Evolutionary conservation across 2,113 vertebrate genomes (phyloP).

Genomic region (Eonycteris spelaea): DNA sequence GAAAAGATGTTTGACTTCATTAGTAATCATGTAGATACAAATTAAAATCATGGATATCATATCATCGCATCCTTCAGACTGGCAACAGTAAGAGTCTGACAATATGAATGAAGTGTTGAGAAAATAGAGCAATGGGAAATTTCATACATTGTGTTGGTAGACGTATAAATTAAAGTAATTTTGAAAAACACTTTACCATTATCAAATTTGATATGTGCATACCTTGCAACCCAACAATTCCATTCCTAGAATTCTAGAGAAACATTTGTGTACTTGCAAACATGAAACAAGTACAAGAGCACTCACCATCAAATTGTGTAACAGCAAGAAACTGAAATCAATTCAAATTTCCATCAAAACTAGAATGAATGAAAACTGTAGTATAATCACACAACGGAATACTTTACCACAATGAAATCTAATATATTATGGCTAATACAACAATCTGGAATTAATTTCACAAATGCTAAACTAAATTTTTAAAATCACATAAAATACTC

Average conservation of each 20-base stretch:
- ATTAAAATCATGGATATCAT: neutral
- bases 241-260: neutral
- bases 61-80: neutral
- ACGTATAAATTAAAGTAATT: conserved; percentile 36
- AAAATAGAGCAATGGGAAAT: neutral
- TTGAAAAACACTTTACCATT: neutral
- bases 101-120: neutral
- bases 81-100: neutral
- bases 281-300: neutral
- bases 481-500: conserved; percentile 29
- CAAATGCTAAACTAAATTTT: conserved; percentile 25
- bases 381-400: neutral
- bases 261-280: neutral
- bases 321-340: conserved; percentile 23
- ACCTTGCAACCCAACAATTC: neutral
- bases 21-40: neutral
- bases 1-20: neutral
- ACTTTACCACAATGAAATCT: neutral
- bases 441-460: neutral
- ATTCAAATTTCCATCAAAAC: conserved; percentile 24
- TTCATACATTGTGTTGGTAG: neutral
- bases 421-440: neutral
- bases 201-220: neutral
- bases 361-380: conserved; percentile 8
- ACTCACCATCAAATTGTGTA: neutral